phyloP scores from a whole-genome alignment of 2,113 vertebrate species.

The Pimephales promelas region DNA sequence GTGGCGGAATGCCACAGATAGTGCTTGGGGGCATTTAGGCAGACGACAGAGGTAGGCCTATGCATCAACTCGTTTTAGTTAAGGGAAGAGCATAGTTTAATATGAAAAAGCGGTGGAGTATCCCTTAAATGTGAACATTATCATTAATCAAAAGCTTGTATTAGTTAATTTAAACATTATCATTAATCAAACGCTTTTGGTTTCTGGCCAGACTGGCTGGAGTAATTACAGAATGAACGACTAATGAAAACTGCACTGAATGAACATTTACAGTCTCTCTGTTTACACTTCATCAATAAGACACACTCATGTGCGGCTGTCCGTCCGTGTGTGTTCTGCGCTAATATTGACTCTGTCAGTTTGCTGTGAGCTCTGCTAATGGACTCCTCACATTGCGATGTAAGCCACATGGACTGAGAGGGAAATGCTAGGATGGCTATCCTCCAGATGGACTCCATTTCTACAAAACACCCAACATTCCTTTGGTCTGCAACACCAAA shows the following conservation, averaged over 20 bases:
- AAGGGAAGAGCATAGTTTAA: too few species aligned
- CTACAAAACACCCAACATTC: neutral
- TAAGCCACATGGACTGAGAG: neutral
- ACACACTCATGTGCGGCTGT: neutral
- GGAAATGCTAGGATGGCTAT: neutral
- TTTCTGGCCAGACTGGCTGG: too few species aligned
- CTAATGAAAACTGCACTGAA: neutral
- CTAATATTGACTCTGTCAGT: constrained; percentile 40
- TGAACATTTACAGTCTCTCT: constrained; percentile 30
- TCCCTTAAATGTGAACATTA: too few species aligned
- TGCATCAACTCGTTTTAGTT: too few species aligned
- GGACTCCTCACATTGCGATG: constrained; percentile 30
- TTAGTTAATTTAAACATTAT: neutral
- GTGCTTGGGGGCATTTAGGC: too few species aligned
- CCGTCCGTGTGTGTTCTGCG: constrained; percentile 20
- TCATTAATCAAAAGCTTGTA: neutral
- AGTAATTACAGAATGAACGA: constrained; percentile 9
- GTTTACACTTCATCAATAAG: constrained; percentile 33
- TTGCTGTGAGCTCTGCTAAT: constrained; percentile 36
- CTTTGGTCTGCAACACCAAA: neutral
- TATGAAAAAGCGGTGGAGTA: too few species aligned
- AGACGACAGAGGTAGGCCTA: too few species aligned
- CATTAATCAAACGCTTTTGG: neutral
- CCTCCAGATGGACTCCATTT: neutral
- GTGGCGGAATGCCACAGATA: too few species aligned